These are phyloP conservation scores for Rhincodon typus DNA, from an alignment of 2,797 vertebrate genomes.

Conservation along the genomic window DNA sequence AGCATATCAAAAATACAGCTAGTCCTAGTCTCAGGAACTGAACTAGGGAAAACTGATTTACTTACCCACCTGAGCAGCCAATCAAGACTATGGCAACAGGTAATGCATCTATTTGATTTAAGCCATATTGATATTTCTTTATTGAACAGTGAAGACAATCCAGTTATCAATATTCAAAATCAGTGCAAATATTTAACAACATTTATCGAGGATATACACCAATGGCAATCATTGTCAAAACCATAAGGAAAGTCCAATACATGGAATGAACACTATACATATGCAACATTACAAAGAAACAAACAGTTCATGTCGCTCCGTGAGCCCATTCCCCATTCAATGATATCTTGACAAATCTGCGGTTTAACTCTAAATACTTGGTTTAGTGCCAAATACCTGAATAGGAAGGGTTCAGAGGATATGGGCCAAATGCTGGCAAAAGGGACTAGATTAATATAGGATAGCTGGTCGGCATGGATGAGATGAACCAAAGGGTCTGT, in stretches of 20 bases:
- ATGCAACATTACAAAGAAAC: not conserved
- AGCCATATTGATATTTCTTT: not conserved
- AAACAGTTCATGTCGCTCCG: not conserved
- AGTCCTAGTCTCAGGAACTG: not conserved
- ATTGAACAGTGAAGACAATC: not conserved
- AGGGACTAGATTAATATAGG: too few relatives aligned
- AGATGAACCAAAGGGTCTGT: too few relatives aligned
- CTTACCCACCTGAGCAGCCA: not conserved
- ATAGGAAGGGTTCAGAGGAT: too few relatives aligned
- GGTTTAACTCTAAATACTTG: not conserved
- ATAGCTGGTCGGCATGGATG: too few relatives aligned
- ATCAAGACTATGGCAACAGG: conserved; percentile 10
- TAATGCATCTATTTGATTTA: not conserved
- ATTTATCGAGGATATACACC: not conserved
- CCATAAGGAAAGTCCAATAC: not conserved
- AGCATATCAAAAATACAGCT: not conserved
- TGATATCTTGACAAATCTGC: not conserved
- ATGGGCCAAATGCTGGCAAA: too few relatives aligned
- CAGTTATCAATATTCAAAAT: not conserved
- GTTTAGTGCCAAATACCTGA: not conserved
- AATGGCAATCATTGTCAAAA: not conserved
- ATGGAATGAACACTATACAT: not conserved
- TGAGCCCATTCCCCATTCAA: not conserved
- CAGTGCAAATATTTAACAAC: not conserved
- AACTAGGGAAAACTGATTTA: not conserved